phyloP scores from a whole-genome alignment of 2,888 invertebrate genomes.

The Crocallis elinguaria region DNA sequence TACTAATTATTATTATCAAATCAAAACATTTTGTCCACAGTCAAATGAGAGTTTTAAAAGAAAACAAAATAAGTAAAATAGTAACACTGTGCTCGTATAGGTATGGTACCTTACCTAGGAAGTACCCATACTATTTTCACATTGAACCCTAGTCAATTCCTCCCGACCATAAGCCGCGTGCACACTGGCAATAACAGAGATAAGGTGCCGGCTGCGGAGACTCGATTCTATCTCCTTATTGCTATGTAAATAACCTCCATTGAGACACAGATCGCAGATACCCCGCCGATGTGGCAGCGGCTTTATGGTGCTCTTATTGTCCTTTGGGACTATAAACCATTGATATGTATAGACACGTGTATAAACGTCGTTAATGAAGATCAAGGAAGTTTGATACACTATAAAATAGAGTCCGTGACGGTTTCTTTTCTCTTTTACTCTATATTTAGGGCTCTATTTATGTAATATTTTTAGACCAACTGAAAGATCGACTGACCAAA shows the following conservation, averaged over 20 bases:
- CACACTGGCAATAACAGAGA: slow-evolving; percentile 76
- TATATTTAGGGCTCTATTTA: background rate
- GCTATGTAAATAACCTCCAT: slow-evolving; percentile 82
- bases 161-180: slow-evolving; percentile 75
- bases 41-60: no score
- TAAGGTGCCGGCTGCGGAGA: slow-evolving; percentile 63
- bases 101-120: no score
- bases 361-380: slow-evolving; percentile 18
- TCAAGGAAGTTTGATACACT: no score
- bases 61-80: no score
- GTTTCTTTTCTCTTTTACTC: slow-evolving; percentile 3
- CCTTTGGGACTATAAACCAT: slow-evolving; percentile 40
- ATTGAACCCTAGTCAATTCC: slow-evolving; percentile 67
- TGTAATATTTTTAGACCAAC: no score
- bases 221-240: slow-evolving; percentile 76
- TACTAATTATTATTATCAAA: no score
- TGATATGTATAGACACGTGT: slow-evolving; percentile 30
- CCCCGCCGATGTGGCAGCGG: slow-evolving; percentile 75
- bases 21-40: no score
- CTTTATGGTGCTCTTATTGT: slow-evolving; percentile 68
- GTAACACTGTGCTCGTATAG: no score
- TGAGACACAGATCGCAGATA: slow-evolving; percentile 76
- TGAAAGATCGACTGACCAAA: no score
- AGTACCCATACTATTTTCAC: slow-evolving; percentile 10
- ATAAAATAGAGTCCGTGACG: no score